A percentile compares a stretch with the other conserved stretches of the same genome.
phyloP scores from a whole-genome alignment of 2,797 vertebrate genomes.

The Lerista edwardsae region DNA sequence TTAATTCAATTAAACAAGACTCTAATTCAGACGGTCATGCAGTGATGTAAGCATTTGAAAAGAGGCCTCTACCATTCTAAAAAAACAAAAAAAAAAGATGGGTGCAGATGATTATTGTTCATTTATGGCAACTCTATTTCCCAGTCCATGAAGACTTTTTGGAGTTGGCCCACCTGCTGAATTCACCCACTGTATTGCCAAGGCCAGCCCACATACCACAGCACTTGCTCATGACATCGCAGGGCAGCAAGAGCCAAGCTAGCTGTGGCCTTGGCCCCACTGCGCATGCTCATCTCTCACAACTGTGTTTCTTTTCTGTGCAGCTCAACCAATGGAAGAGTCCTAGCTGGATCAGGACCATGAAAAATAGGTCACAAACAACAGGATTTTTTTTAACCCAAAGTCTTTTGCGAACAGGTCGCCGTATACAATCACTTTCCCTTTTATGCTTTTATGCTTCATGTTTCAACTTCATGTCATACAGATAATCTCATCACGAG shows the following conservation, averaged over 20 bases:
- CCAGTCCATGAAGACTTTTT: background rate
- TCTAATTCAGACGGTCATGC: background rate
- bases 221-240: background rate
- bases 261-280: background rate
- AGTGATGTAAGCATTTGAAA: background rate
- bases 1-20: background rate
- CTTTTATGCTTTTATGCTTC: background rate
- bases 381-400: background rate
- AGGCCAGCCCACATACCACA: too few species aligned
- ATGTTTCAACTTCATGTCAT: constrained; percentile 38
- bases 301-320: background rate
- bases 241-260: too few species aligned
- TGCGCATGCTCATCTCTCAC: background rate
- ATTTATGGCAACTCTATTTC: background rate
- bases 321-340: background rate
- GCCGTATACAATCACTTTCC: constrained; percentile 24
- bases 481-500: constrained; percentile 54
- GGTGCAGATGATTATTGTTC: background rate
- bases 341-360: background rate
- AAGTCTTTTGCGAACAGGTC: background rate
- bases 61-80: background rate
- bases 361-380: constrained; percentile 21
- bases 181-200: background rate
- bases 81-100: background rate
- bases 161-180: too few species aligned